Evolutionary conservation across 2,113 vertebrate species (phyloP).

Genomic region (Phrynosoma platyrhinos): DNA sequence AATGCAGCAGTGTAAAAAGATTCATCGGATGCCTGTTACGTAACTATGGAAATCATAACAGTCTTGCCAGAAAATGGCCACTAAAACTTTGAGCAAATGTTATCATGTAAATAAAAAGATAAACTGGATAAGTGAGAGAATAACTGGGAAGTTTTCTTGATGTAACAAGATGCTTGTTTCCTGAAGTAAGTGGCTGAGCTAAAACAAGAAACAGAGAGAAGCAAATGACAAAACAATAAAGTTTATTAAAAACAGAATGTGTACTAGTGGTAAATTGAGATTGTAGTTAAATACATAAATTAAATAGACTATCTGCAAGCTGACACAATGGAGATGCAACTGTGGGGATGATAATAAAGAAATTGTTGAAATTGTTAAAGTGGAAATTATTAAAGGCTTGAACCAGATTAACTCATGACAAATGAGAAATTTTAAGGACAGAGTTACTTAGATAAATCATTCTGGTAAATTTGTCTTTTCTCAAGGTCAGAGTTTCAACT

Average conservation of each 20-base stretch:
- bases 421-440: constrained; percentile 50
- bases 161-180: constrained; percentile 53
- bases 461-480: constrained; percentile 56
- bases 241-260: constrained; percentile 60
- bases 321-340: constrained; percentile 46
- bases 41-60: background rate
- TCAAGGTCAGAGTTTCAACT: constrained; percentile 61
- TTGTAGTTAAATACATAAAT: constrained; percentile 63
- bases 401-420: constrained; percentile 45
- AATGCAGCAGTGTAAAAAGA: background rate
- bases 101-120: constrained; percentile 1
- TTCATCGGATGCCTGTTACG: background rate
- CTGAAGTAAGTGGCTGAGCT: constrained; percentile 51
- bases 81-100: background rate
- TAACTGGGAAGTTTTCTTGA: constrained; percentile 45
- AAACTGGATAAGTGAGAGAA: constrained; percentile 39
- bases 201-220: constrained; percentile 29
- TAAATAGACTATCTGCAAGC: constrained; percentile 61
- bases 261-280: constrained; percentile 50
- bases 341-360: constrained; percentile 50
- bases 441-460: constrained; percentile 21
- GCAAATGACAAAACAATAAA: constrained; percentile 57
- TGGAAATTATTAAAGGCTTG: constrained; percentile 37
- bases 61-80: background rate
- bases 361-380: background rate